phyloP scores from a whole-genome alignment of 2,888 invertebrate species.

The Flexamia atlantica region DNA sequence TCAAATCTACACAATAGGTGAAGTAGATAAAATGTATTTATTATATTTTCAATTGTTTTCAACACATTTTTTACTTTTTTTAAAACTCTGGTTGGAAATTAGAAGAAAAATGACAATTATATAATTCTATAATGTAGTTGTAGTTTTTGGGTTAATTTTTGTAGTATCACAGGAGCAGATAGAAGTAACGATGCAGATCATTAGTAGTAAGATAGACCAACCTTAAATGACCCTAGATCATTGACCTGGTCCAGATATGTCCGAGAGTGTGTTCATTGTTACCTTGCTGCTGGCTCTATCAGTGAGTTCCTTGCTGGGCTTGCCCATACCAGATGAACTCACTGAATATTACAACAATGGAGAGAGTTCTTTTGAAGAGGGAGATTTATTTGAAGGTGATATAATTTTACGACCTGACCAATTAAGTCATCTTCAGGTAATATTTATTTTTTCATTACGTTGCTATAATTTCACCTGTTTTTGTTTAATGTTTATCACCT shows the following conservation, averaged over 20 bases:
- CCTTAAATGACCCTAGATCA: constrained; percentile 3
- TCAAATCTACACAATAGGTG: too few species aligned
- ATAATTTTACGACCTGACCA: constrained; percentile 59
- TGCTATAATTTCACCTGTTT: too few species aligned
- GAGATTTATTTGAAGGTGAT: constrained; percentile 60
- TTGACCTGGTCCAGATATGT: constrained; percentile 18
- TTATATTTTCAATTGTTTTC: too few species aligned
- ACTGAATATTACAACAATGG: not conserved
- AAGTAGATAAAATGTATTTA: too few species aligned
- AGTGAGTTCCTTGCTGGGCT: not conserved
- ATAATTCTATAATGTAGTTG: too few species aligned
- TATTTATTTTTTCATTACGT: too few species aligned
- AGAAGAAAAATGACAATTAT: too few species aligned
- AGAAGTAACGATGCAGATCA: not conserved
- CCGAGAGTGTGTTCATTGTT: not conserved
- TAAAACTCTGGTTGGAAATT: too few species aligned
- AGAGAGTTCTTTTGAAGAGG: constrained; percentile 23
- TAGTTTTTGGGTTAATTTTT: not conserved
- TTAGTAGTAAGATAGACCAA: constrained; percentile 1
- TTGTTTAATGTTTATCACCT: too few species aligned
- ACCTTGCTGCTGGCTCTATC: not conserved
- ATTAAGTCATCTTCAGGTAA: constrained; percentile 37
- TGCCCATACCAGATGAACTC: not conserved
- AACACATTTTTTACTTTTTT: too few species aligned
- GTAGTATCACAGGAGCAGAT: not conserved